These are phyloP conservation scores for Campylomormyrus tamandua DNA, from an alignment of 2,113 vertebrate genomes.

Conservation along the genomic window DNA sequence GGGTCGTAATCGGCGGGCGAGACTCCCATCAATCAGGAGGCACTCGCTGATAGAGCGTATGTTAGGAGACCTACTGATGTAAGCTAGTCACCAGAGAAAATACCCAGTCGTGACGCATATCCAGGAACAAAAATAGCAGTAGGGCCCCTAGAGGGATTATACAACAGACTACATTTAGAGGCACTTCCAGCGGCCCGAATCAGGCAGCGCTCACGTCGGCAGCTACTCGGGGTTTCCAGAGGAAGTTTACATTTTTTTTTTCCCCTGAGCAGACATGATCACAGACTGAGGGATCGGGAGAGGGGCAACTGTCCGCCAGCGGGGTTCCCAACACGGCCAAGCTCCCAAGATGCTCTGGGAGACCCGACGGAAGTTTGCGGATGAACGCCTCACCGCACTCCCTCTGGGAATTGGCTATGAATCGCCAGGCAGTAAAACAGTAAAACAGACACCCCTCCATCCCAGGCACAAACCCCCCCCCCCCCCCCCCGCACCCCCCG, in stretches of 20 bases:
- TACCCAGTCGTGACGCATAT: conserved; percentile 99
- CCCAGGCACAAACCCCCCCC: conserved; percentile 16
- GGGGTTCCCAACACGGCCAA: background rate
- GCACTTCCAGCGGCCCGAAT: conserved; percentile 69
- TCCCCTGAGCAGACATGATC: conserved; percentile 55
- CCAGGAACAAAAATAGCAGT: conserved; percentile 95
- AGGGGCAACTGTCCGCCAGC: conserved; percentile 16
- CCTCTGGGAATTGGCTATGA: conserved; percentile 31
- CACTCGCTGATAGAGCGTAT: conserved; percentile 74
- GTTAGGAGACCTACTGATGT: conserved; percentile 96
- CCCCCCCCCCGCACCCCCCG: conserved; percentile 24
- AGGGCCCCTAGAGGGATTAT: conserved; percentile 81
- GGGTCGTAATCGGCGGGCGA: conserved; percentile 65
- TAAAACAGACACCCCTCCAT: background rate
- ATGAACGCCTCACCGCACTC: conserved; percentile 7
- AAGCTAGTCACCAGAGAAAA: conserved; percentile 99
- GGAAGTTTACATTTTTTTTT: conserved; percentile 51
- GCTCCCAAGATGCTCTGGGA: background rate
- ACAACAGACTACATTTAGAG: conserved; percentile 77
- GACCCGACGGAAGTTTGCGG: background rate
- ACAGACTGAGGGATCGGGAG: conserved; percentile 60
- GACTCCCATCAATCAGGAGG: conserved; percentile 81
- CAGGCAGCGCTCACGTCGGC: conserved; percentile 42
- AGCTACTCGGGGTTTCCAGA: conserved; percentile 43
- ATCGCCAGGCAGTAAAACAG: conserved; percentile 17